These are phyloP conservation scores for Ailuropoda melanoleuca DNA, from an alignment of 2,113 vertebrate species.

Conservation along the genomic window DNA sequence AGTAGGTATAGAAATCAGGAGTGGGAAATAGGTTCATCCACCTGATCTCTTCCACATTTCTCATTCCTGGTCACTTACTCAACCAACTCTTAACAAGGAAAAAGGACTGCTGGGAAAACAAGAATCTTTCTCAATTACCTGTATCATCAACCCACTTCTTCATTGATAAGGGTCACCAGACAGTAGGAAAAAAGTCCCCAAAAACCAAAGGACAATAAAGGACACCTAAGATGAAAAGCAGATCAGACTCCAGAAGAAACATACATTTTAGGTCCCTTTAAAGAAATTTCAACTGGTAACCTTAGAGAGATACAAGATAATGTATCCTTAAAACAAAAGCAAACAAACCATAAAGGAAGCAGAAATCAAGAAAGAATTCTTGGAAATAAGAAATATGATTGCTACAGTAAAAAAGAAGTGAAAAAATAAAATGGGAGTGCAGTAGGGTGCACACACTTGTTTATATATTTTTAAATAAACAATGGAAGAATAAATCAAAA, in stretches of 20 bases:
- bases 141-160: neutral
- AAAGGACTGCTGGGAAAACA: neutral
- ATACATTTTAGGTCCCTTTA: neutral
- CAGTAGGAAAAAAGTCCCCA: neutral
- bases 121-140: neutral
- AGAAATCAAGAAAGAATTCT: neutral
- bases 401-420: neutral
- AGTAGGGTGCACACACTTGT: neutral
- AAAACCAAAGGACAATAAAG: neutral
- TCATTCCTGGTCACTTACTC: neutral
- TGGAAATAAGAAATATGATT: neutral
- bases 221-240: neutral
- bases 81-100: neutral
- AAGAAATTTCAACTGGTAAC: neutral
- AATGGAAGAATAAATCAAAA: neutral
- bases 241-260: neutral
- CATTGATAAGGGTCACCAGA: neutral
- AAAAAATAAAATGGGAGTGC: neutral
- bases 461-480: neutral
- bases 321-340: slow-evolving; percentile 6
- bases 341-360: slow-evolving; percentile 24
- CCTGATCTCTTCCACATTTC: neutral
- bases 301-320: neutral
- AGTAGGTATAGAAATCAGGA: neutral
- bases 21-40: neutral